These are phyloP conservation scores for Gymnocypris eckloni DNA, from an alignment of 2,797 vertebrate species.

Conservation along the genomic window DNA sequence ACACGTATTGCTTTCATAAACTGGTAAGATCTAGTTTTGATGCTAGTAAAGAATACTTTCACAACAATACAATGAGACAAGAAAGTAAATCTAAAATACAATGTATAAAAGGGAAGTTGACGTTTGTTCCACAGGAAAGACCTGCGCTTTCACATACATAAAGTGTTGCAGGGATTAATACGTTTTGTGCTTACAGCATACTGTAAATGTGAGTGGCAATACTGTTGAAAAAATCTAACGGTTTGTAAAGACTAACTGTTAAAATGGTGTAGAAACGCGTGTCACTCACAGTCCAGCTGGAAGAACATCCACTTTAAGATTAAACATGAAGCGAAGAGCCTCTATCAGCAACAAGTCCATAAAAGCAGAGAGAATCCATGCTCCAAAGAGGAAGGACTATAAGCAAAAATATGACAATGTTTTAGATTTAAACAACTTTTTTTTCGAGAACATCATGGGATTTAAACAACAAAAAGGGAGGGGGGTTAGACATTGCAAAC, in stretches of 20 bases:
- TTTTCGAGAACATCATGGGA: neutral
- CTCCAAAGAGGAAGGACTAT: conserved; percentile 92
- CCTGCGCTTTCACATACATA: neutral
- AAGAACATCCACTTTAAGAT: conserved; percentile 85
- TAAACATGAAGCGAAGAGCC: conserved; percentile 80
- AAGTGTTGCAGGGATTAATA: neutral
- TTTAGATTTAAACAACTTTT: neutral
- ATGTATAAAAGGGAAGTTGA: neutral
- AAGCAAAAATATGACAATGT: conserved; percentile 32
- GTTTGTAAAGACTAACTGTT: neutral
- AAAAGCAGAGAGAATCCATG: conserved; percentile 90
- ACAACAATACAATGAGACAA: neutral
- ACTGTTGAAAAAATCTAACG: neutral
- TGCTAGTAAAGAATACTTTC: neutral
- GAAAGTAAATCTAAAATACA: neutral
- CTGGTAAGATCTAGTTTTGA: neutral
- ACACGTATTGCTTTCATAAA: neutral
- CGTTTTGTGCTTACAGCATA: neutral
- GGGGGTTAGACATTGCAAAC: too few relatives aligned
- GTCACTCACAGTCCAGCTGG: conserved; percentile 94
- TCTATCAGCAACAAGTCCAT: conserved; percentile 88
- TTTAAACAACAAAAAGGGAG: neutral
- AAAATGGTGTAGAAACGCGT: neutral
- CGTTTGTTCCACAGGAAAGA: neutral
- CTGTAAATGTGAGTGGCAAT: neutral